These are phyloP conservation scores for Pseudorhombus dupliciocellatus DNA, from an alignment of 2,113 vertebrate genomes.

Conservation along the genomic window DNA sequence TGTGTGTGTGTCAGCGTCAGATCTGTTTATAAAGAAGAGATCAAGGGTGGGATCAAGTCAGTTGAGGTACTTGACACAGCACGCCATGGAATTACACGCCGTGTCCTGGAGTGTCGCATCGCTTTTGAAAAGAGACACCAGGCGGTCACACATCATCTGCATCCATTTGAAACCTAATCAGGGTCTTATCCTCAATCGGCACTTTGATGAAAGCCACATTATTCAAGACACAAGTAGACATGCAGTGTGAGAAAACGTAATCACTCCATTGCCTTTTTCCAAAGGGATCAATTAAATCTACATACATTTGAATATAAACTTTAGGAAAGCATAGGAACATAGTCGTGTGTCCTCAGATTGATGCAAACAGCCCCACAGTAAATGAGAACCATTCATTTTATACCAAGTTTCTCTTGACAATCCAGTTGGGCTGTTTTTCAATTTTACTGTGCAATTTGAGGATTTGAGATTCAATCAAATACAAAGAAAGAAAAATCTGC, in stretches of 20 bases:
- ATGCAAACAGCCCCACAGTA: too few species aligned
- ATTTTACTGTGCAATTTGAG: background rate
- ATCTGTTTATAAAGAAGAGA: background rate
- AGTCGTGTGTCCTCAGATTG: too few species aligned
- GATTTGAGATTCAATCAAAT: background rate
- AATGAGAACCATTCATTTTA: too few species aligned
- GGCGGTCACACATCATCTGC: constrained; percentile 30
- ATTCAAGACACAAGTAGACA: constrained; percentile 39
- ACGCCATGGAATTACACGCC: constrained; percentile 15
- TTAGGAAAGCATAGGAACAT: background rate
- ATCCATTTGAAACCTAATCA: constrained; percentile 34
- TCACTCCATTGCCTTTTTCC: constrained; percentile 22
- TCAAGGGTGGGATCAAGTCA: constrained; percentile 1
- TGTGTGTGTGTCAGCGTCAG: background rate
- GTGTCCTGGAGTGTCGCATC: background rate
- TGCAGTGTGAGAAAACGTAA: constrained; percentile 31
- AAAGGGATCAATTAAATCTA: background rate
- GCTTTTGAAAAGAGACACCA: constrained; percentile 28
- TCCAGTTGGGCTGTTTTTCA: too few species aligned
- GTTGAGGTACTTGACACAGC: constrained; percentile 22
- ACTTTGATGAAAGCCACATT: constrained; percentile 42
- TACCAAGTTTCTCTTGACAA: too few species aligned
- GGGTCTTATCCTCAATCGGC: constrained; percentile 27
- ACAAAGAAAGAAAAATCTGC: background rate
- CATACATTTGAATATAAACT: background rate